These are phyloP conservation scores for Channa maculata DNA, from an alignment of 2,113 vertebrate species.

Conservation along the genomic window DNA sequence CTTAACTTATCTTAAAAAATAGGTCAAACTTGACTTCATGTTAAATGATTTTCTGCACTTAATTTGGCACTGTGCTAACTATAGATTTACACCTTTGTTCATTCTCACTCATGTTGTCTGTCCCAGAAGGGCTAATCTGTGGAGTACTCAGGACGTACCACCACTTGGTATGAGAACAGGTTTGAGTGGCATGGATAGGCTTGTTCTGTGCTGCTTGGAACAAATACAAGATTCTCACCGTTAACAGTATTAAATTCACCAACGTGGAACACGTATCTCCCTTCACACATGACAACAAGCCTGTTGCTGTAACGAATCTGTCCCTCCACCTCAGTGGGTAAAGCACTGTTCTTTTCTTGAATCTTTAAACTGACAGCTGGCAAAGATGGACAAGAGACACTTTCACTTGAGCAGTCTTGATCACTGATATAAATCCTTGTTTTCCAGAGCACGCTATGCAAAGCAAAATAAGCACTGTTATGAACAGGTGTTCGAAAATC, in stretches of 20 bases:
- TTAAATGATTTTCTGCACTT: too few relatives aligned
- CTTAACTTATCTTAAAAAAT: too few relatives aligned
- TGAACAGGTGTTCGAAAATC: conserved; percentile 68
- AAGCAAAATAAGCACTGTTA: conserved; percentile 67
- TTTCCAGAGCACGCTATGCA: conserved; percentile 50
- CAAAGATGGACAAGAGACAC: conserved; percentile 6
- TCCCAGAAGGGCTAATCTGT: conserved; percentile 19
- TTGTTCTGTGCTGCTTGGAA: conserved; percentile 28
- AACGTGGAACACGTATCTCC: conserved; percentile 54
- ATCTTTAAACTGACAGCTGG: conserved; percentile 44
- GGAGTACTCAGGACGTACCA: conserved; percentile 57
- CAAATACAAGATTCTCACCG: background rate
- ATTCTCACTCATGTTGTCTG: background rate
- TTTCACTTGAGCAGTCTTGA: conserved; percentile 51
- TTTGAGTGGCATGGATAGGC: conserved; percentile 45
- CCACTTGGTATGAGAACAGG: conserved; percentile 52
- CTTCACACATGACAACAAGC: conserved; percentile 62
- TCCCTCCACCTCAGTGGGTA: background rate
- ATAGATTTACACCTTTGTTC: background rate
- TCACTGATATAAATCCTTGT: conserved; percentile 9
- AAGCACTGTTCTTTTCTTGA: background rate
- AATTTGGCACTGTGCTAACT: too few relatives aligned
- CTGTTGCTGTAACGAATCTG: conserved; percentile 66
- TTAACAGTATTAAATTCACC: conserved; percentile 27
- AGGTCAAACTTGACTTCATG: too few relatives aligned